Conservation (phyloP, 2,888 invertebrate genomes). For the Xestia rhomboidea region DNA sequence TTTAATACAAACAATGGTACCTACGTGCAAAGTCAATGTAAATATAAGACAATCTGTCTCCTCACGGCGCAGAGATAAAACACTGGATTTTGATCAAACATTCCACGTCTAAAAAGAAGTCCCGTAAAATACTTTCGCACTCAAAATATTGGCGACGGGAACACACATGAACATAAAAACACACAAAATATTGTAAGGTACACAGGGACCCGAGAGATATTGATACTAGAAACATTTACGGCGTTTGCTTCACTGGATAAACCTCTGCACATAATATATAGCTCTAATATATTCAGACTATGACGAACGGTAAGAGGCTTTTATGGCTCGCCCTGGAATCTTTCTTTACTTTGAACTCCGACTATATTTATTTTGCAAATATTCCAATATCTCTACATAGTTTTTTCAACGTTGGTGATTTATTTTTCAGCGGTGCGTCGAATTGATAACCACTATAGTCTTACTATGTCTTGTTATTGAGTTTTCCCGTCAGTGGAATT, state of each 20-base stretch:
- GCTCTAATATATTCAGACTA: conserved; percentile 77
- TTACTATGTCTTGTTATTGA: background rate
- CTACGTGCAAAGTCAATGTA: conserved; percentile 14
- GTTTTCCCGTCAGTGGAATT: background rate
- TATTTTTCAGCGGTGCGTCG: background rate
- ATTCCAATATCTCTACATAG: conserved; percentile 32
- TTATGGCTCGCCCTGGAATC: conserved; percentile 67
- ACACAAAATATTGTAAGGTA: conserved; percentile 66
- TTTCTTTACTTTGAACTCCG: conserved; percentile 64
- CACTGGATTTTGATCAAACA: conserved; percentile 56
- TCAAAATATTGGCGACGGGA: conserved; percentile 59
- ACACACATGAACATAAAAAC: conserved; percentile 62
- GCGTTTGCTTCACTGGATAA: conserved; percentile 66
- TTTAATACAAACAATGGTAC: conserved; percentile 9
- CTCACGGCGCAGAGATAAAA: conserved; percentile 14
- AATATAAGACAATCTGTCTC: conserved; percentile 38
- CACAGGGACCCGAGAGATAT: conserved; percentile 63
- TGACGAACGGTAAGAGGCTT: conserved; percentile 75
- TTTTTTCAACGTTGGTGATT: conserved; percentile 10
- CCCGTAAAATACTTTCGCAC: conserved; percentile 52
- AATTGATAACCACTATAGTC: background rate
- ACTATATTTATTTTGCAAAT: conserved; percentile 46
- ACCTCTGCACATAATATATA: conserved; percentile 62
- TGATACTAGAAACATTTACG: conserved; percentile 67
- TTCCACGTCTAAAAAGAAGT: conserved; percentile 50